phyloP scores from a whole-genome alignment of 2,888 invertebrate genomes.

The Metalampra italica region DNA sequence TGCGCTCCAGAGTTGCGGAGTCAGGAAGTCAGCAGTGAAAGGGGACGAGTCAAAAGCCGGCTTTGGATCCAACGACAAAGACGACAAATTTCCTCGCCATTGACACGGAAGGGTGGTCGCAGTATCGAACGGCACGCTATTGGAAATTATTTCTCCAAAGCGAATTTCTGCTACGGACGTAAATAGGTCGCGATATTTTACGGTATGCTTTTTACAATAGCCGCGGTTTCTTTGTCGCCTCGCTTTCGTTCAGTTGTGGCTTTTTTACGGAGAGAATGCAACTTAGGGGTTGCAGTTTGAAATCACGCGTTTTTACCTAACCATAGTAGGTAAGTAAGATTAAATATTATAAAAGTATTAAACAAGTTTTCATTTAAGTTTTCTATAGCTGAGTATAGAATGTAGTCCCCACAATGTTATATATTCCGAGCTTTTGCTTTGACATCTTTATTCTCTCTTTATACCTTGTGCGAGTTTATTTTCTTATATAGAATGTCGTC shows the following conservation, averaged over 20 bases:
- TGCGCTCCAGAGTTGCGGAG: conserved; percentile 7
- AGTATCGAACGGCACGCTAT: conserved; percentile 37
- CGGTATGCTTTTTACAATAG: conserved; percentile 33
- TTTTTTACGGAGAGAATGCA: background rate
- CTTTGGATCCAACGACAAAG: conserved; percentile 37
- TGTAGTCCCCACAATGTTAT: conserved; percentile 11
- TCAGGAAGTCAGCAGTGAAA: conserved; percentile 29
- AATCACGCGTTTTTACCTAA: too few species aligned
- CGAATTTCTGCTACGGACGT: conserved; percentile 53
- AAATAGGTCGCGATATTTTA: conserved; percentile 64
- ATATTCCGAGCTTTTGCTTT: conserved; percentile 32
- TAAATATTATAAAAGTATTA: too few species aligned
- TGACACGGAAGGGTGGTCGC: conserved; percentile 42
- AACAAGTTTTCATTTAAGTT: too few species aligned
- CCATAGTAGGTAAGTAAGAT: too few species aligned
- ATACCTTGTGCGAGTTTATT: conserved; percentile 39
- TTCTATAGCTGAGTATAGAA: too few species aligned
- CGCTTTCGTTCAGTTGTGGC: conserved; percentile 14
- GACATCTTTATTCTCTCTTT: conserved; percentile 38
- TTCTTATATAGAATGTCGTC: conserved; percentile 37
- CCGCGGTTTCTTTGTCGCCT: conserved; percentile 20
- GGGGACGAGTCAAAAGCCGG: conserved; percentile 31
- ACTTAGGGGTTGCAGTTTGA: background rate
- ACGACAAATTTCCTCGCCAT: conserved; percentile 53
- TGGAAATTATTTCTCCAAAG: conserved; percentile 58